Conservation (phyloP, 2,797 vertebrate genomes). For the Anniella stebbinsi region DNA sequence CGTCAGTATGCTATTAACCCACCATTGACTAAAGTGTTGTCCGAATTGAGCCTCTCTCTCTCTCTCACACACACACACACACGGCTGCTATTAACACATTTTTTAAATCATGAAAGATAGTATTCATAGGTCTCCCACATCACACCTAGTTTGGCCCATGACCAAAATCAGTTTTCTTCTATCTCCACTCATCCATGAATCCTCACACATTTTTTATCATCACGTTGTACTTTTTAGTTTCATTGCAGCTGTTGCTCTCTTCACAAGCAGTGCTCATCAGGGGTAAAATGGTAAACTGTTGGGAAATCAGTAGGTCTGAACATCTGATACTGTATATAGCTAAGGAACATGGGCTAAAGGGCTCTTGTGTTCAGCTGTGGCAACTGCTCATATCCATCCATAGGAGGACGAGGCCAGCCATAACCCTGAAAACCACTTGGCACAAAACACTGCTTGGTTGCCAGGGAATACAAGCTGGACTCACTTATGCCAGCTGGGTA, state of each 20-base stretch:
- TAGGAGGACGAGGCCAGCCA: neutral
- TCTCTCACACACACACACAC: neutral
- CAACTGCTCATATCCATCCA: neutral
- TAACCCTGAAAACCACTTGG: neutral
- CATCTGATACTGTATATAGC: neutral
- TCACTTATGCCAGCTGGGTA: neutral
- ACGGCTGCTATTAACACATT: neutral
- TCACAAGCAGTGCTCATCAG: neutral
- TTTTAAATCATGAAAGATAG: neutral
- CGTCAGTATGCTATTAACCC: too few relatives aligned
- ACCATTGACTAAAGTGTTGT: too few relatives aligned
- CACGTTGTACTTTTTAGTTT: conserved; percentile 7
- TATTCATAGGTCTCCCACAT: neutral
- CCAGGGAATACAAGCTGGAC: neutral
- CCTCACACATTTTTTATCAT: neutral
- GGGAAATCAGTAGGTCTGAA: neutral
- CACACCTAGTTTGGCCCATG: neutral
- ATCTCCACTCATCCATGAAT: neutral
- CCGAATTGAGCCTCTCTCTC: too few relatives aligned
- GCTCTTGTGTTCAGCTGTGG: neutral
- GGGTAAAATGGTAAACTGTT: neutral
- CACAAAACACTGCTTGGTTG: neutral
- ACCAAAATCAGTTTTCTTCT: neutral
- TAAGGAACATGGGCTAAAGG: neutral
- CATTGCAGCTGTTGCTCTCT: neutral